Evolutionary conservation across 2,113 vertebrate species (phyloP).

Genomic region (Motacilla alba): DNA sequence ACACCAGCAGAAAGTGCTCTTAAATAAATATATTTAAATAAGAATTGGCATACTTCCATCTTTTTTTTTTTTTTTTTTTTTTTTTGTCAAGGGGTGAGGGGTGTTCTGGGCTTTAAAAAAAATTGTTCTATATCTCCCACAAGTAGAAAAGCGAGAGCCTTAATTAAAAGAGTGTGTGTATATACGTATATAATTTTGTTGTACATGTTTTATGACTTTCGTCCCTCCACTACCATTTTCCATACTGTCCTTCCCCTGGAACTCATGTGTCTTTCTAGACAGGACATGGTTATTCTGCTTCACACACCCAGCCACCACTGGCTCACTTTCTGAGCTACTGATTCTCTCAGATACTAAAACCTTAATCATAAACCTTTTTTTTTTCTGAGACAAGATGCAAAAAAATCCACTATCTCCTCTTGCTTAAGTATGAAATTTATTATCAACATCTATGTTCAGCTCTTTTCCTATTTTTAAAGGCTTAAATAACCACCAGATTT

Average conservation of each 20-base stretch:
- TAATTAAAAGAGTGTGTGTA: background rate
- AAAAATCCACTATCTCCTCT: background rate
- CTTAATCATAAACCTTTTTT: background rate
- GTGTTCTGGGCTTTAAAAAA: background rate
- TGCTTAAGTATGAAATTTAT: background rate
- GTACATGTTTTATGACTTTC: background rate
- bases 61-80: background rate
- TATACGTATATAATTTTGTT: background rate
- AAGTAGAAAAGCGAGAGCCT: background rate
- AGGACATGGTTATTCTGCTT: background rate
- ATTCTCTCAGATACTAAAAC: background rate
- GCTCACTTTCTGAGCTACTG: background rate
- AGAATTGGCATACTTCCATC: background rate
- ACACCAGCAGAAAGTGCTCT: background rate
- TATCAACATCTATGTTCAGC: background rate
- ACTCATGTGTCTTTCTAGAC: background rate
- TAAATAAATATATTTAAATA: background rate
- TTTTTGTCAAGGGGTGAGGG: rapidly evolving
- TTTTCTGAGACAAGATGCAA: background rate
- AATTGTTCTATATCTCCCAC: background rate
- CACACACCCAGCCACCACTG: background rate
- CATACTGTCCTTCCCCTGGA: background rate
- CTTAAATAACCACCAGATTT: background rate
- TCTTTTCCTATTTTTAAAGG: background rate
- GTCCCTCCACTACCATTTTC: background rate